These are phyloP conservation scores for Datnioides undecimradiatus DNA, from an alignment of 2,113 vertebrate species.

Conservation along the genomic window DNA sequence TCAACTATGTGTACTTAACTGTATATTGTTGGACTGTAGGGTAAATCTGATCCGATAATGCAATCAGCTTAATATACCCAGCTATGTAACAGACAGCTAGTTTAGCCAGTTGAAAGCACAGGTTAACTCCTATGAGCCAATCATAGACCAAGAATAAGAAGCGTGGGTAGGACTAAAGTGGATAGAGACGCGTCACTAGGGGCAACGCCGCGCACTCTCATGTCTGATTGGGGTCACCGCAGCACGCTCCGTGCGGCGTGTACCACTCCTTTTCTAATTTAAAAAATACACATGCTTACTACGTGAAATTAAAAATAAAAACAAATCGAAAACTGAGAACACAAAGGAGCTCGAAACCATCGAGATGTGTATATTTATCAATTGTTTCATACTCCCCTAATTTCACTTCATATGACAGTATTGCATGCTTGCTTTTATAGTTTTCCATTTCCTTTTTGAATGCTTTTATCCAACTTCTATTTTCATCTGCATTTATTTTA, in stretches of 20 bases:
- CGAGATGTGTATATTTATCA: too few species aligned
- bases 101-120: constrained; percentile 38
- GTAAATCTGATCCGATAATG: constrained; percentile 81
- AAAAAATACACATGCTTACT: neutral
- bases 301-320: too few species aligned
- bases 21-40: constrained; percentile 40
- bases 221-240: neutral
- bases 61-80: constrained; percentile 83
- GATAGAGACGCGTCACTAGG: constrained; percentile 80
- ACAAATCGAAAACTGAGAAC: too few species aligned
- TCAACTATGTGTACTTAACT: constrained; percentile 24
- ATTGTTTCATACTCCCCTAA: too few species aligned
- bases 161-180: constrained; percentile 50
- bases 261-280: neutral
- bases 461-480: too few species aligned
- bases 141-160: constrained; percentile 22
- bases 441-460: too few species aligned
- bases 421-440: too few species aligned
- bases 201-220: constrained; percentile 69
- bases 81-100: constrained; percentile 54
- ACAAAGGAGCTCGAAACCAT: too few species aligned
- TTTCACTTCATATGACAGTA: too few species aligned
- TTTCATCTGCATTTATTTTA: too few species aligned
- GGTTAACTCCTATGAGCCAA: constrained; percentile 52
- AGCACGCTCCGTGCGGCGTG: neutral